Percentiles rank a stretch among this genome's conserved stretches.
Evolutionary conservation across 92 coral and sea anemone genomes (phyloP).

Genomic region (Zoanthus gigantus): DNA sequence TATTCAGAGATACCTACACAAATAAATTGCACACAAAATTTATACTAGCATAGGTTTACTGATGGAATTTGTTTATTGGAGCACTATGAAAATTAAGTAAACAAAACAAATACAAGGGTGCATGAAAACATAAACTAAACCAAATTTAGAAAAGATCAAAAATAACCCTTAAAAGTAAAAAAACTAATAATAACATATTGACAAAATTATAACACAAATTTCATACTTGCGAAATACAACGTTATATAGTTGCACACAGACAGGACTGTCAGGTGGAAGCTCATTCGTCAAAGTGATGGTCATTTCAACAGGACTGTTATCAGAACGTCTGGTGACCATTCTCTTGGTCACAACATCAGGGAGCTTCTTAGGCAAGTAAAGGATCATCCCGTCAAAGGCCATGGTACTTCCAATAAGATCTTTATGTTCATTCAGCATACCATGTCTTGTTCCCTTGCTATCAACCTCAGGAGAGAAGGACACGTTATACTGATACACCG

Average conservation of each 20-base stretch:
- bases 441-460: constrained; percentile 81
- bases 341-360: constrained; percentile 76
- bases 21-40: too few relatives aligned
- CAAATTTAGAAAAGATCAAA: background rate
- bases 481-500: constrained; percentile 91
- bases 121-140: too few relatives aligned
- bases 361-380: constrained; percentile 82
- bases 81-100: too few relatives aligned
- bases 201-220: background rate
- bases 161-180: background rate
- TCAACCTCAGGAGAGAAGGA: constrained; percentile 85
- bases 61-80: too few relatives aligned
- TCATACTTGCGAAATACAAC: constrained; percentile 84
- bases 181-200: background rate
- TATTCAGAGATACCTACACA: too few relatives aligned
- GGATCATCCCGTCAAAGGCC: constrained; percentile 97
- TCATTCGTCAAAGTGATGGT: constrained; percentile 88
- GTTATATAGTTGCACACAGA: constrained; percentile 83
- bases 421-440: constrained; percentile 73
- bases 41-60: too few relatives aligned
- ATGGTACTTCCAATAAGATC: constrained; percentile 75
- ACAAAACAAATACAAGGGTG: too few relatives aligned
- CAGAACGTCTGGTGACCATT: constrained; percentile 56
- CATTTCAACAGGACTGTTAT: constrained; percentile 76
- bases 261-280: constrained; percentile 78